Base-by-base conservation (phyloP, 92 coral and sea anemone species). In the Muricea muricata region DNA sequence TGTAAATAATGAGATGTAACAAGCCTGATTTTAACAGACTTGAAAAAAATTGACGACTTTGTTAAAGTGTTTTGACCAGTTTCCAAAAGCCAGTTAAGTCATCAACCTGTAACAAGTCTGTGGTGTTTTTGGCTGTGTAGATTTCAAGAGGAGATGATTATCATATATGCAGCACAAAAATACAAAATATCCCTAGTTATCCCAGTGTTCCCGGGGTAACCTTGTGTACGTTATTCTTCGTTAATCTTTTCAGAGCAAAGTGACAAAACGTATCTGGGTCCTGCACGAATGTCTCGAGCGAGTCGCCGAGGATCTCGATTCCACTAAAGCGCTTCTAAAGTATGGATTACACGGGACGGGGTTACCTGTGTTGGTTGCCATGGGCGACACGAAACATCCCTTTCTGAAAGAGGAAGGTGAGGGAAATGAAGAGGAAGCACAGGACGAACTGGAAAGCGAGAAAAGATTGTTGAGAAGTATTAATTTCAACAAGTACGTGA, bases 241-340 rank as follows among this genome's bases (percentile, higher is more conserved):
- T 18, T 23, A 39, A 6, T 35, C 11, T n/a, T 83, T 82, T 11
- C 66, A 97, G 99, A 94, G 98, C 56, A 97, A 97, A 83, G 95
- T 97, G 5, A 92, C 93, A 77, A 97, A 97, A 90, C 96, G 99
- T 23, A 79, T 97, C 32, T 97, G 99, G 99, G 99, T 94, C 25
- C 89, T 97, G 39, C 93, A 97, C 63, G 99, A 97, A 65, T 97
- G 98, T 73, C 97, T 94, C 34, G 99, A 94, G 82, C 93, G 99
- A 78, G 98, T 97, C 24, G 97, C 99, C 21, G 97, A 94, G 40
- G 87, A 91, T 23, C 90, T 90, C 67, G 99, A 97, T 41, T 97
- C 99, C 20, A 89, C 98, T 12, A 93, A 93, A 65, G 93, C 95
- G 66, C 78, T 97, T 54, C 86, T 97, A 45, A 86, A 89, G 65